Evolutionary conservation across 2,113 vertebrate genomes (phyloP).

Genomic region (Eudyptes chrysolophus): DNA sequence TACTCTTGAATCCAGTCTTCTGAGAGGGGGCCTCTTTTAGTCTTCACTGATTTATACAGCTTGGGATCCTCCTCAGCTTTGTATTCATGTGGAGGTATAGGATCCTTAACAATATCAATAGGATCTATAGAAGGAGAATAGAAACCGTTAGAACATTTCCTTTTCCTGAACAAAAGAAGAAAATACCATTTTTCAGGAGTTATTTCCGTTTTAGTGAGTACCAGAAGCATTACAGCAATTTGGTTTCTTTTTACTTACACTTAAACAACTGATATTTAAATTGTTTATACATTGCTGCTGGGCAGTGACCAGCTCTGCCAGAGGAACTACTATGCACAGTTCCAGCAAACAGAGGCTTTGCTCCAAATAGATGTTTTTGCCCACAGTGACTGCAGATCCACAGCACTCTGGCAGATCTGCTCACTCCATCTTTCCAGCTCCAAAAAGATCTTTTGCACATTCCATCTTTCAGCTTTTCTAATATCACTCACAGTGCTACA

Average conservation of each 20-base stretch:
- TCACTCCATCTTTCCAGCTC: background rate
- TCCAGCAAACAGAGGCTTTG: conserved; percentile 19
- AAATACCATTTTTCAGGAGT: background rate
- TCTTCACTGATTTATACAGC: conserved; percentile 90
- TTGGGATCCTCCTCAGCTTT: conserved; percentile 93
- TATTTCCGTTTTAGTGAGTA: background rate
- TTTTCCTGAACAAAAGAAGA: background rate
- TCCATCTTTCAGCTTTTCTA: background rate
- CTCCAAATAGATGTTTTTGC: background rate
- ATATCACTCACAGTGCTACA: background rate
- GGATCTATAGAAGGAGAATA: conserved; percentile 76
- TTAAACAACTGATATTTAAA: conserved; percentile 34
- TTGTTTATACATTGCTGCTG: conserved; percentile 31
- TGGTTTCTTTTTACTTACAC: conserved; percentile 6
- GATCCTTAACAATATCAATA: conserved; percentile 96
- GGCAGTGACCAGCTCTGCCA: background rate
- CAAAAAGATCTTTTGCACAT: background rate
- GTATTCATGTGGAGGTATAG: conserved; percentile 91
- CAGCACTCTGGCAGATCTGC: background rate
- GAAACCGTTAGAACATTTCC: background rate
- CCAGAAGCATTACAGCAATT: conserved; percentile 29
- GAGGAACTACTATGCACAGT: background rate
- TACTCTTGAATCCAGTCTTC: conserved; percentile 95
- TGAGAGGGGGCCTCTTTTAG: conserved; percentile 88
- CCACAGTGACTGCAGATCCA: background rate